phyloP scores from a whole-genome alignment of 2,113 vertebrate genomes.

The human (Homo sapiens) region DNA sequence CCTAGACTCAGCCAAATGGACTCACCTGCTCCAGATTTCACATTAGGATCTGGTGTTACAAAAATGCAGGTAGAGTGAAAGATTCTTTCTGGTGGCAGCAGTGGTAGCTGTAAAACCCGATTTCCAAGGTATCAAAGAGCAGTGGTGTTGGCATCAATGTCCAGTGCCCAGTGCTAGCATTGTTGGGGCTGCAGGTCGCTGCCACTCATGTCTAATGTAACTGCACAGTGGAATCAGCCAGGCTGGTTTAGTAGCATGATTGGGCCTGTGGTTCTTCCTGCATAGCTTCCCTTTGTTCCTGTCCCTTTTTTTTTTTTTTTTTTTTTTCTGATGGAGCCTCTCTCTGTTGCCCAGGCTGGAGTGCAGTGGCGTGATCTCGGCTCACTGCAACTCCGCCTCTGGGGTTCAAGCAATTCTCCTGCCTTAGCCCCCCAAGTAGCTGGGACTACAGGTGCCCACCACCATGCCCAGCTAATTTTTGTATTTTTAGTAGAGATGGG shows the following conservation, averaged over 20 bases:
- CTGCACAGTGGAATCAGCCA: neutral
- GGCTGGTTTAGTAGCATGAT: neutral
- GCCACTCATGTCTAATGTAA: neutral
- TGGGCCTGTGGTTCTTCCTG: neutral
- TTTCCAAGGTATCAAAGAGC: neutral
- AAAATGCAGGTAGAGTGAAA: neutral
- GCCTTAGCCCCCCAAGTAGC: no score
- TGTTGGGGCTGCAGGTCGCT: neutral
- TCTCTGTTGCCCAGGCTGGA: no score
- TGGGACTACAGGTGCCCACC: no score
- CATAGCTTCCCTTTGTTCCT: neutral
- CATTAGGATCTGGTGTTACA: neutral
- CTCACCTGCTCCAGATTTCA: neutral
- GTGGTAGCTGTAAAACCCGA: neutral
- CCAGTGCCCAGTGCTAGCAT: neutral
- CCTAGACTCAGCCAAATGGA: neutral
- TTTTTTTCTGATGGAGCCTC: no score
- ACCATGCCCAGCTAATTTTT: no score
- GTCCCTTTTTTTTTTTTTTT: no score
- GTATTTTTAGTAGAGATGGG: no score
- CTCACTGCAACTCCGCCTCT: no score
- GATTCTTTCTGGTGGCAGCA: neutral
- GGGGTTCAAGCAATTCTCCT: no score
- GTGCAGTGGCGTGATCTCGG: no score
- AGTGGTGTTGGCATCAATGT: fast-evolving